phyloP scores from a whole-genome alignment of 2,888 invertebrate genomes.

The Hipparchia semele region DNA sequence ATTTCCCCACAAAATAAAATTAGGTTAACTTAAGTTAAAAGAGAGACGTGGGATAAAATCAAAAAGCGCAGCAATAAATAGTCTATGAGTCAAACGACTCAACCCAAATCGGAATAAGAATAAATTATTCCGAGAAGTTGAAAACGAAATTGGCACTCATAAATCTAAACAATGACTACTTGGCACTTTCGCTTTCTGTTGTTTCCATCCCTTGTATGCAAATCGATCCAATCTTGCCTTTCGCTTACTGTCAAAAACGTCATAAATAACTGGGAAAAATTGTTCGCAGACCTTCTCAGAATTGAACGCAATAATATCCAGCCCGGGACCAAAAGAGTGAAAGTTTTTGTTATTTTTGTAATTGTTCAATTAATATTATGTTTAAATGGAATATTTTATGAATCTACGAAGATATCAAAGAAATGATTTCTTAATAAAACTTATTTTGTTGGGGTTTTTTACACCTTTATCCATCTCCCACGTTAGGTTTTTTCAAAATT shows the following conservation, averaged over 20 bases:
- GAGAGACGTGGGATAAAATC: neutral
- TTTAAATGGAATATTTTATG: neutral
- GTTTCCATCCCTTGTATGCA: constrained; percentile 65
- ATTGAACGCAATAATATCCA: constrained; percentile 35
- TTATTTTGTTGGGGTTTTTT: neutral
- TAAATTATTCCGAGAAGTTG: constrained; percentile 11
- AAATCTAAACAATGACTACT: constrained; percentile 43
- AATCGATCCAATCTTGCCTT: constrained; percentile 62
- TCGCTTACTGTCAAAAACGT: constrained; percentile 56
- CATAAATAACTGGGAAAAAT: constrained; percentile 57
- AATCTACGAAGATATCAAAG: neutral
- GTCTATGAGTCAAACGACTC: neutral
- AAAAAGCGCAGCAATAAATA: neutral
- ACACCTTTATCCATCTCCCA: too few species aligned
- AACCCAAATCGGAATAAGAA: neutral
- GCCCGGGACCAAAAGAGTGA: neutral
- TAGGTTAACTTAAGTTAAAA: too few species aligned
- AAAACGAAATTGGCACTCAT: constrained; percentile 49
- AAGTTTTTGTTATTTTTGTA: neutral
- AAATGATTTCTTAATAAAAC: neutral
- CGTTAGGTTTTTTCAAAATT: too few species aligned
- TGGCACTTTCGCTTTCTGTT: constrained; percentile 39
- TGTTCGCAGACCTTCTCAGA: constrained; percentile 46
- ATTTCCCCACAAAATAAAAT: too few species aligned
- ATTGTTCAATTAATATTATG: constrained; percentile 6